phyloP scores from a whole-genome alignment of 23 tunicate genomes.

The Oikopleura vanhoeffeni region DNA sequence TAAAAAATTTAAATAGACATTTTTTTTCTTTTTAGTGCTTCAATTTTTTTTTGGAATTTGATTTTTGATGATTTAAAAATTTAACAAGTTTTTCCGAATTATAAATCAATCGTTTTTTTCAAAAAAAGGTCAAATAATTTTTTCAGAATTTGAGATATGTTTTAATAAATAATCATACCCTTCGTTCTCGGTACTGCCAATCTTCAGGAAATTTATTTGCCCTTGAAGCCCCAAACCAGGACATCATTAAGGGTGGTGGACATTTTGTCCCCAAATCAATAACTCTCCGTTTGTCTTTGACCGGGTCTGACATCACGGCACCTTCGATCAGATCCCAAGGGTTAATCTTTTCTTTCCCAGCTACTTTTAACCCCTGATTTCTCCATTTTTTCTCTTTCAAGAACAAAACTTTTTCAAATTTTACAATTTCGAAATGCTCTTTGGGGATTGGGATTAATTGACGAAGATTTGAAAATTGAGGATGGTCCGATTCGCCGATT shows the following conservation, averaged over 20 bases:
- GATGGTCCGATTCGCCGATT: conserved; percentile 14
- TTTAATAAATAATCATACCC: background rate
- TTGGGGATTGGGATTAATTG: background rate
- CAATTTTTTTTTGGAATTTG: too few species aligned
- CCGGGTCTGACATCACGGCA: background rate
- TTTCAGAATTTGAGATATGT: background rate
- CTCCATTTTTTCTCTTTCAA: background rate
- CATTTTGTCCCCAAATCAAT: background rate
- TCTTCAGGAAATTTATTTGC: background rate
- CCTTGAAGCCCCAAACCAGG: conserved; percentile 3
- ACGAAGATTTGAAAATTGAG: background rate
- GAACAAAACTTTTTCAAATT: background rate
- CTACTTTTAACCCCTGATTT: background rate
- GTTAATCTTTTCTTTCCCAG: background rate
- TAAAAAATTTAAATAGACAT: too few species aligned
- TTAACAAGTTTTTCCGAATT: too few species aligned
- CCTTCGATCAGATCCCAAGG: conserved; percentile 13
- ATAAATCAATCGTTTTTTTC: too few species aligned
- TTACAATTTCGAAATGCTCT: background rate
- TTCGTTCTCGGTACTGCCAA: conserved; percentile 10
- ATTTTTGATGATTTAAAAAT: too few species aligned
- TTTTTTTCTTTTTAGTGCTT: too few species aligned
- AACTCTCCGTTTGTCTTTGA: background rate
- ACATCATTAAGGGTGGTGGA: background rate
- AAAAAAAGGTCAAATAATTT: background rate